Base-by-base conservation (phyloP, 1,140 invertebrate species). In the Trachelipus rathkii region DNA sequence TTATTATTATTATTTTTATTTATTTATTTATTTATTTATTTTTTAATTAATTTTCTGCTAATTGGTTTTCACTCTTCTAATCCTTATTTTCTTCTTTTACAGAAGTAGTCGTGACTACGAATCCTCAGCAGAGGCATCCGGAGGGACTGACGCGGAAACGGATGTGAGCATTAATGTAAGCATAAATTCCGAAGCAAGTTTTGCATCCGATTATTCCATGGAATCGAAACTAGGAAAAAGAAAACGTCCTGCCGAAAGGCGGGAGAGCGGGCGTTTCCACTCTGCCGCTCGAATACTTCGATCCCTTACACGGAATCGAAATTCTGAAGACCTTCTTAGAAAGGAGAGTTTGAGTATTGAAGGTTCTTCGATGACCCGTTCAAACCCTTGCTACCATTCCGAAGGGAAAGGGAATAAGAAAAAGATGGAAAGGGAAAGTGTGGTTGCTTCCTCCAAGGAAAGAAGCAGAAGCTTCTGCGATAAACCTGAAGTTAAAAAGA, bases 381-480 rank as follows among this genome's bases (percentile, higher is more conserved):
- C 75, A 43, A 79, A 81, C 75, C 78, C 79, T 11, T 24, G 72
- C 76, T 79, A 78, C 75, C 76, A 78, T 67, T 78, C 80, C 13
- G 77, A 82, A 76, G 76, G 80, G 0, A 79, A 82, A 67, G 82
- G 82, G 11, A 76, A 71, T 69, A 77, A 77, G 50, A 79, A 80
- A 75, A 78, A 72, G 50, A 77, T 68, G 72, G 78, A 79, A 23
- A 46, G 78, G 15, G 81, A 79, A 60, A 73, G 66, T 15, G 69
- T 73, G 70, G 72, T 44, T 33, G 75, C 21, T 71, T 72, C 45
- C 50, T 75, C 70, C 19, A 82, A 82, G 10, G 83, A 83, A 33
- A 72, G 83, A 71, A 83, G 82, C 66, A 82, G 82, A 72, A 83
- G 83, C 78, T 83, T 83, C 77, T 82, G 82, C 76, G 82, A 83